phyloP scores from a whole-genome alignment of 2,113 vertebrate genomes.

The Cyanoramphus novaezelandiae region DNA sequence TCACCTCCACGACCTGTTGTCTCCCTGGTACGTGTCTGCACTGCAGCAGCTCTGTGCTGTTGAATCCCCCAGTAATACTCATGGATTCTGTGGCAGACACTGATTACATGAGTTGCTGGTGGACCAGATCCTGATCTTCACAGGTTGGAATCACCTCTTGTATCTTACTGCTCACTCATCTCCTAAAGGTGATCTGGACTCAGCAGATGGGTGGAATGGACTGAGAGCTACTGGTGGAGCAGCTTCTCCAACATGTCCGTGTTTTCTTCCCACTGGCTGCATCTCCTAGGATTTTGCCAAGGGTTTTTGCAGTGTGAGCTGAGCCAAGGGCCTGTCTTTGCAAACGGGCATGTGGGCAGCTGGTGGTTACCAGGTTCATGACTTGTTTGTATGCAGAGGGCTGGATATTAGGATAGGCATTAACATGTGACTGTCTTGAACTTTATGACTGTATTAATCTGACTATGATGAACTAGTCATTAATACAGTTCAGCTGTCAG shows the following conservation, averaged over 20 bases:
- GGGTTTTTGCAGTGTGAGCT: background rate
- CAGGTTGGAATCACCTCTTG: background rate
- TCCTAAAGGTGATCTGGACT: background rate
- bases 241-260: background rate
- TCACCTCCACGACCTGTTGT: background rate
- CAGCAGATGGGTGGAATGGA: background rate
- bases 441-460: background rate
- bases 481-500: background rate
- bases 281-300: background rate
- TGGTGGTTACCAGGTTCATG: background rate
- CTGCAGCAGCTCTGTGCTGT: background rate
- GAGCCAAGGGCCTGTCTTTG: background rate
- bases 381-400: background rate
- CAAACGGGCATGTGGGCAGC: background rate
- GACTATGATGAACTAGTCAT: background rate
- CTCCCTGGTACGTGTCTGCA: background rate
- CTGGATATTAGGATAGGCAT: too few species aligned
- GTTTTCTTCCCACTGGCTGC: background rate
- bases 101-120: background rate
- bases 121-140: background rate
- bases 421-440: background rate
- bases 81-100: background rate
- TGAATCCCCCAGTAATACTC: background rate
- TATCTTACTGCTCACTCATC: background rate
- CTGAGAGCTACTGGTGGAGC: background rate